phyloP scores from a whole-genome alignment of 2,797 vertebrate species.

The Crocodylus rhombifer region DNA sequence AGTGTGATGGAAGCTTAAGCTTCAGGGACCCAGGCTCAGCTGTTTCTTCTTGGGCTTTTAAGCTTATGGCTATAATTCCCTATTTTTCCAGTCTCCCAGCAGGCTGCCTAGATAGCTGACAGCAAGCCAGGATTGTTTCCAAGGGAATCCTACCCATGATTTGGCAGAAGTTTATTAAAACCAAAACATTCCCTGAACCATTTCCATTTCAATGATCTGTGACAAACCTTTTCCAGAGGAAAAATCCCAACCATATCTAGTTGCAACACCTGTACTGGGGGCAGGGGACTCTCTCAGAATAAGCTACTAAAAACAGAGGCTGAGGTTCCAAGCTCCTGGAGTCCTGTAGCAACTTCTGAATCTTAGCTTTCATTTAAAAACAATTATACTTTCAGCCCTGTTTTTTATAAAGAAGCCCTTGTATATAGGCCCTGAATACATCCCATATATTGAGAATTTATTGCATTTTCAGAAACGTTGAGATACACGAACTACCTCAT shows the following conservation, averaged over 20 bases:
- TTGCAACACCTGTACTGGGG: background rate
- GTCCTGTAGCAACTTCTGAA: background rate
- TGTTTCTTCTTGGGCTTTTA: fast-evolving
- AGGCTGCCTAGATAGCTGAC: fast-evolving
- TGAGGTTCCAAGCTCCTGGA: background rate
- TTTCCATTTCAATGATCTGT: no score
- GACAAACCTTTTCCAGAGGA: fast-evolving
- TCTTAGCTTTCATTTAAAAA: background rate
- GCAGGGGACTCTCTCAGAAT: background rate
- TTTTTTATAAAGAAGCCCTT: background rate
- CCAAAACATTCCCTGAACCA: background rate
- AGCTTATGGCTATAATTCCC: fast-evolving
- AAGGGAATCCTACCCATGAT: background rate
- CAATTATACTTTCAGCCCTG: fast-evolving
- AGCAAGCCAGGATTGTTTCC: background rate
- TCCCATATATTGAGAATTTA: fast-evolving
- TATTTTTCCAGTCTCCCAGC: background rate
- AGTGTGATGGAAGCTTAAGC: background rate
- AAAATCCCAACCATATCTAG: no score
- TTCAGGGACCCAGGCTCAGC: fast-evolving
- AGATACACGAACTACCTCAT: background rate
- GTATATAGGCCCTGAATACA: fast-evolving
- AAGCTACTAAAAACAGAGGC: fast-evolving
- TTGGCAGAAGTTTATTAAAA: background rate
- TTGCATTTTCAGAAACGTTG: background rate